Evolutionary conservation across 2,113 vertebrate genomes (phyloP).

Genomic region (Gallinago paraguaiae): DNA sequence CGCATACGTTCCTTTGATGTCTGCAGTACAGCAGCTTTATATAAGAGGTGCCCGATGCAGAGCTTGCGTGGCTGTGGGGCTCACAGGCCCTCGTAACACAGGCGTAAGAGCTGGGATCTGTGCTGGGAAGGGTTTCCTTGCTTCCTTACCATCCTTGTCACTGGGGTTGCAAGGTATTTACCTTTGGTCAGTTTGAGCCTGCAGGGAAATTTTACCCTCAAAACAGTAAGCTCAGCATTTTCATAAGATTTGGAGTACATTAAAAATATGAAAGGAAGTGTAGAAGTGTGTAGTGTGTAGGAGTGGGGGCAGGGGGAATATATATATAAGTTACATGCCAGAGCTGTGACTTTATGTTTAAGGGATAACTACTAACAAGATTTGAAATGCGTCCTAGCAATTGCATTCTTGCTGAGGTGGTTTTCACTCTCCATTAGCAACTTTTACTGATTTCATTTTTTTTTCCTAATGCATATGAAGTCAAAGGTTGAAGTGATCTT

Average conservation of each 20-base stretch:
- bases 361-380: not conserved
- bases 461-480: not conserved
- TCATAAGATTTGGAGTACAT: not conserved
- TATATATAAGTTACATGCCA: not conserved
- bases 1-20: not conserved
- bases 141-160: not conserved
- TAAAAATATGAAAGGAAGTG: not conserved
- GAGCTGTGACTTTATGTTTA: not conserved
- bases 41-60: not conserved
- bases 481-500: not conserved
- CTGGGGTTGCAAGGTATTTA: not conserved
- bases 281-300: not conserved
- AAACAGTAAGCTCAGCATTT: not conserved
- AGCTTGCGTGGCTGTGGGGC: not conserved
- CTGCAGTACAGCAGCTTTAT: not conserved
- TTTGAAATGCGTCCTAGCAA: not conserved
- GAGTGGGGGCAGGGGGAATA: not conserved
- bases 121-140: not conserved
- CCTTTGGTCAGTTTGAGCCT: not conserved
- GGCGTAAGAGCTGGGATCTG: not conserved
- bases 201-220: conserved; percentile 4
- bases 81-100: not conserved
- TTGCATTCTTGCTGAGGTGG: not conserved
- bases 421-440: conserved; percentile 8
- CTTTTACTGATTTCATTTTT: not conserved